A percentile compares a stretch with the other conserved stretches of the same genome.
Conservation (phyloP, 2,797 vertebrate genomes). For the Falco biarmicus region DNA sequence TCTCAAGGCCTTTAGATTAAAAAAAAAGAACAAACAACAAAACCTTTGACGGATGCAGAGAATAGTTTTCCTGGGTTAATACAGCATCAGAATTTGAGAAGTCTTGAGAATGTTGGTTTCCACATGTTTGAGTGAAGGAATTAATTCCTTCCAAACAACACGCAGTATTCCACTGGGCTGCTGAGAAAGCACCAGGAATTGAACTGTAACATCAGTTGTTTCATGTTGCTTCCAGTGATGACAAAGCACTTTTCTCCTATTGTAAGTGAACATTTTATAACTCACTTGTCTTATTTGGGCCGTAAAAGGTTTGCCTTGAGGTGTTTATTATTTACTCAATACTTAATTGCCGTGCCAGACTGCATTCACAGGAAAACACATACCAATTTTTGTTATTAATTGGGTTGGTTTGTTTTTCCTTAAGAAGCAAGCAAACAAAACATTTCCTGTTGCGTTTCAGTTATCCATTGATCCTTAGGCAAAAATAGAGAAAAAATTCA, state of each 20-base stretch:
- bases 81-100: background rate
- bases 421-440: constrained; percentile 29
- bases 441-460: constrained; percentile 50
- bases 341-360: constrained; percentile 2
- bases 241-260: background rate
- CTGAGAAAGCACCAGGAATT: background rate
- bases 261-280: constrained; percentile 14
- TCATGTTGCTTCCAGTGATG: background rate
- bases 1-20: background rate
- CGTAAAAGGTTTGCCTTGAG: constrained; percentile 59
- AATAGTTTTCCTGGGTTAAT: background rate
- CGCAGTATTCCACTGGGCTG: background rate
- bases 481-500: constrained; percentile 38
- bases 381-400: constrained; percentile 43
- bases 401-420: constrained; percentile 23
- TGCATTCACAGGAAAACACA: background rate
- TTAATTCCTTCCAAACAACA: background rate
- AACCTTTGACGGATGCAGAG: background rate
- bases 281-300: constrained; percentile 54
- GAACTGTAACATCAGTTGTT: background rate
- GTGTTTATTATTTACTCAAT: constrained; percentile 66
- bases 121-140: background rate
- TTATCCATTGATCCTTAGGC: constrained; percentile 52
- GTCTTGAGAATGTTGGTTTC: background rate
- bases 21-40: background rate